Evolutionary conservation across 2,888 invertebrate genomes (phyloP), one percentile per base, ranked within the genome.

Genomic region (Eristalis intricaria): DNA sequence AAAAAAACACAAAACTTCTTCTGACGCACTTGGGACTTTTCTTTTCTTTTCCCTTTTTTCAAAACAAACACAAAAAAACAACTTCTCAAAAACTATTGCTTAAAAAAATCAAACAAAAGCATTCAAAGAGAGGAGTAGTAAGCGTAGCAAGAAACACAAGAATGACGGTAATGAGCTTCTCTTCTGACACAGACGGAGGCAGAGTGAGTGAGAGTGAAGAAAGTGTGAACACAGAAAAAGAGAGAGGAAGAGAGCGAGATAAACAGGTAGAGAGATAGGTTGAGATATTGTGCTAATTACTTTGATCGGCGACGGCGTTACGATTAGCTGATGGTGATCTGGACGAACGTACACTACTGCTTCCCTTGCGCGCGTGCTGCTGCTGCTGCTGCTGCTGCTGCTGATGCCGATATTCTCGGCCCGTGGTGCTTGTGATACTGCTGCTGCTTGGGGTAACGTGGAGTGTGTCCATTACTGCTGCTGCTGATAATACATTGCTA

Each of bases 281-380:
- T 88, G 64, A 56, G 79, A 77, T 66, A 19, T 61, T 60, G 70
- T 75, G 78, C 63, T 89, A 91, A 89, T 91, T 91, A 92, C 92
- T 92, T 91, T 91, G 91, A 88, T 92, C 92, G 78, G 81, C 77
- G 83, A 89, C 77, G 83, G 89, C 90, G 83, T 90, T 91, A 79
- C 92, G 90, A 85, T 90, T 91, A 77, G 91, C 90, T 71, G 92
- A 92, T 79, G 92, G 92, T 23, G 93, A 93, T 90, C 92, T 91
- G 88, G 92, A 92, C 85, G 91, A 89, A 79, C 93, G 91, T 71
- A 91, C 89, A 76, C 87, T 89, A 74, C 70, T 89, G 78, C 64
- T 89, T 73, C 83, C 84, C 43, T 87, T 84, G 13, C 79, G 79
- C 73, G 83, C 84, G 89, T 76, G 86, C 22, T 91, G 78, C 89